Evolutionary conservation across 2,113 vertebrate genomes (phyloP).

Genomic region (Syngnathus typhle): DNA sequence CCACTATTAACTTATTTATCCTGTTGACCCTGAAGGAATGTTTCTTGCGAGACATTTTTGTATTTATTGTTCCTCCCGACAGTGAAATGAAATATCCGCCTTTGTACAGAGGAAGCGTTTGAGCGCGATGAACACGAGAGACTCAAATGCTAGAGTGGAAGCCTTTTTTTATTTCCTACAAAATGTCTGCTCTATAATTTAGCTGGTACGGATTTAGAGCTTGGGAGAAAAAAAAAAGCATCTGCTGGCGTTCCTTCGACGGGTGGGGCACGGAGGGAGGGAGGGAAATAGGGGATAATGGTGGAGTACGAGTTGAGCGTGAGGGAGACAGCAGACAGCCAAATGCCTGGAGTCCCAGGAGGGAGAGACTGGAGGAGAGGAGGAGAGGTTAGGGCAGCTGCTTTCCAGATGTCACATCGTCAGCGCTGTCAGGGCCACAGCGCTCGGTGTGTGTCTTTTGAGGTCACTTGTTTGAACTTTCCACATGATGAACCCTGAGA

Average conservation of each 20-base stretch:
- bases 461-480: constrained; percentile 1
- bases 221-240: constrained; percentile 30
- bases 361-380: constrained; percentile 41
- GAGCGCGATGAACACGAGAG: constrained; percentile 21
- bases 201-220: constrained; percentile 54
- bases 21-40: constrained; percentile 5
- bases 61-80: constrained; percentile 5
- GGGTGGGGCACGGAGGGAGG: constrained; percentile 43
- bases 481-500: too few species aligned
- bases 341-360: constrained; percentile 53
- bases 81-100: constrained; percentile 4
- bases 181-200: constrained; percentile 63
- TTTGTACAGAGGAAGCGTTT: constrained; percentile 16
- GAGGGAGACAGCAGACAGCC: constrained; percentile 41
- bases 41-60: constrained; percentile 6
- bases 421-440: constrained; percentile 22
- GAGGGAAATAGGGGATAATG: constrained; percentile 39
- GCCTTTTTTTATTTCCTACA: constrained; percentile 33
- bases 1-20: constrained; percentile 2
- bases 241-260: constrained; percentile 45
- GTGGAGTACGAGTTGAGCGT: constrained; percentile 43
- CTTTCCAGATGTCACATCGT: constrained; percentile 58
- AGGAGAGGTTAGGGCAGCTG: constrained; percentile 56
- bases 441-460: constrained; percentile 1
- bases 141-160: constrained; percentile 22